Conservation (phyloP, 2,797 vertebrate species). For the Fratercula arctica region DNA sequence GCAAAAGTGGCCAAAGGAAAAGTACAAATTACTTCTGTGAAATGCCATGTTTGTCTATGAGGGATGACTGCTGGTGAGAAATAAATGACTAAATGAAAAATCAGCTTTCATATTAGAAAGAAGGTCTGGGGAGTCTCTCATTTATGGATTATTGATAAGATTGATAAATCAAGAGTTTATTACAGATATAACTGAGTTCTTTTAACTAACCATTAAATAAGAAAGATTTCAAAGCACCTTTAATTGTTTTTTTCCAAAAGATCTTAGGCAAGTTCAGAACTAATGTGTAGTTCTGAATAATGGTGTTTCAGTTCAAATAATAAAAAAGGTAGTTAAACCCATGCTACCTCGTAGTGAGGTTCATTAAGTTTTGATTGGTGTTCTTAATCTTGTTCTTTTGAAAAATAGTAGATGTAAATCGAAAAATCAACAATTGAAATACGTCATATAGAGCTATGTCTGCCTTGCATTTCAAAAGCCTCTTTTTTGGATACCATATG, state of each 20-base stretch:
- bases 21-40: background rate
- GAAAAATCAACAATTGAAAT: background rate
- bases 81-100: background rate
- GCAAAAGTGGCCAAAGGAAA: background rate
- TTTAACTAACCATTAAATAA: conserved; percentile 50
- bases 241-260: conserved; percentile 48
- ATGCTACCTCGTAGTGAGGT: background rate
- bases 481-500: background rate
- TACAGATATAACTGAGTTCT: conserved; percentile 37
- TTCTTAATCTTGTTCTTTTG: background rate
- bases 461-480: background rate
- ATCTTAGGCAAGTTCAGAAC: conserved; percentile 43
- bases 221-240: conserved; percentile 57
- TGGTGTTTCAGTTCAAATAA: background rate
- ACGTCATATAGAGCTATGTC: background rate
- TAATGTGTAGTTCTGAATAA: background rate
- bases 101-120: background rate
- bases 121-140: background rate
- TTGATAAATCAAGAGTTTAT: conserved; percentile 48
- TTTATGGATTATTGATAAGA: conserved; percentile 41
- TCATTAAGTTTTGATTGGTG: background rate
- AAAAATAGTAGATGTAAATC: background rate
- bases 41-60: background rate
- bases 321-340: background rate
- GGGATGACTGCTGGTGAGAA: background rate